phyloP scores from a whole-genome alignment of 2,888 invertebrate species.

The Melanchra persicariae region DNA sequence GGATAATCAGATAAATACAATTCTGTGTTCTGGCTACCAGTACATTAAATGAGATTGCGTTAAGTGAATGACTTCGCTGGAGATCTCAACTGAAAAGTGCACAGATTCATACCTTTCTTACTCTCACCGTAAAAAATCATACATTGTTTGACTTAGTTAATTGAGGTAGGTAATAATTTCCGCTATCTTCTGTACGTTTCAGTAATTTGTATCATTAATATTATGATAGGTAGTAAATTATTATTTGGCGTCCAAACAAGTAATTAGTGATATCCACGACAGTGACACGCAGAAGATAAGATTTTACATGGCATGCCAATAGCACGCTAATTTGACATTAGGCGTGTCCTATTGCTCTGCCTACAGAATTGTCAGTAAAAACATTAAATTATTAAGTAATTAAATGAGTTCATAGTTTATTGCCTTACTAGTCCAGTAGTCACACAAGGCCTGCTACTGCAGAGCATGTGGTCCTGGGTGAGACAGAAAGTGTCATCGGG shows the following conservation, averaged over 20 bases:
- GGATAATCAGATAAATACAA: no score
- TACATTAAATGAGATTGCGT: no score
- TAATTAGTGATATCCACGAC: conserved; percentile 17
- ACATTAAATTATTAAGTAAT: neutral
- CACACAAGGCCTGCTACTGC: no score
- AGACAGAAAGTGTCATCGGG: no score
- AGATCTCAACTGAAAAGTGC: no score
- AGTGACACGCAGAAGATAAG: conserved; percentile 3
- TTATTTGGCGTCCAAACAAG: conserved; percentile 1
- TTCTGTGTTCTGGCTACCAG: no score
- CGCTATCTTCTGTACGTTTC: neutral
- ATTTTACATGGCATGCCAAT: neutral
- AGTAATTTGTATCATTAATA: neutral
- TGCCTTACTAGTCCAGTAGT: neutral
- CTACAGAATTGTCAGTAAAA: neutral
- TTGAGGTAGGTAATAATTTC: no score
- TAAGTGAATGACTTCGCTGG: no score
- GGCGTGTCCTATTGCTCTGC: neutral
- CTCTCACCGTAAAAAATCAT: no score
- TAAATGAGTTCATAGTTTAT: neutral
- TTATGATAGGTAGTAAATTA: conserved; percentile 1
- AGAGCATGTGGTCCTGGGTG: no score
- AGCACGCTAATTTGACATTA: neutral
- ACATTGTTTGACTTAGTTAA: no score
- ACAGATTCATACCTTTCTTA: no score